phyloP scores from a whole-genome alignment of 2,113 vertebrate genomes.

The Grantiella picta region DNA sequence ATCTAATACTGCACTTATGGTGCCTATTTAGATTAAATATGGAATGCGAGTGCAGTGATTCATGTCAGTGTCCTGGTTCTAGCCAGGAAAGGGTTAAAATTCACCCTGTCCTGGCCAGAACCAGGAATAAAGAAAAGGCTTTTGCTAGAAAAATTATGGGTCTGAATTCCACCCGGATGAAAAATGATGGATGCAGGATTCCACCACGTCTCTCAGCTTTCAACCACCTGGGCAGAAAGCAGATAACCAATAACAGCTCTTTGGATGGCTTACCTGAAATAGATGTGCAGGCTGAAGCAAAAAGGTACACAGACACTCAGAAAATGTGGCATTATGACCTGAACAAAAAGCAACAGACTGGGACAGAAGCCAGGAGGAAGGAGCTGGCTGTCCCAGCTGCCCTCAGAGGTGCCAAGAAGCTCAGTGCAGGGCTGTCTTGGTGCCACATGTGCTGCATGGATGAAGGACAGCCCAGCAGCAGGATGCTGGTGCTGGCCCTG shows the following conservation, averaged over 20 bases:
- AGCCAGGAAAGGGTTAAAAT: neutral
- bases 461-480: neutral
- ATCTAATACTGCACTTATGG: neutral
- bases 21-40: neutral
- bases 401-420: accelerated
- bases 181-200: neutral
- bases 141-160: neutral
- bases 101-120: neutral
- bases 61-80: neutral
- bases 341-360: accelerated
- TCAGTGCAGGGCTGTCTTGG: accelerated
- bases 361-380: neutral
- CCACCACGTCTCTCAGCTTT: neutral
- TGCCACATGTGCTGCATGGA: accelerated
- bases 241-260: neutral
- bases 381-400: neutral
- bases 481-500: neutral
- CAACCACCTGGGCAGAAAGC: neutral
- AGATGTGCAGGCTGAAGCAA: neutral
- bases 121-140: neutral
- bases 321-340: neutral
- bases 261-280: neutral
- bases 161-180: neutral
- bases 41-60: neutral
- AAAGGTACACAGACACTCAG: neutral